phyloP scores from a whole-genome alignment of 2,888 invertebrate species.

The Synergus umbraculus region DNA sequence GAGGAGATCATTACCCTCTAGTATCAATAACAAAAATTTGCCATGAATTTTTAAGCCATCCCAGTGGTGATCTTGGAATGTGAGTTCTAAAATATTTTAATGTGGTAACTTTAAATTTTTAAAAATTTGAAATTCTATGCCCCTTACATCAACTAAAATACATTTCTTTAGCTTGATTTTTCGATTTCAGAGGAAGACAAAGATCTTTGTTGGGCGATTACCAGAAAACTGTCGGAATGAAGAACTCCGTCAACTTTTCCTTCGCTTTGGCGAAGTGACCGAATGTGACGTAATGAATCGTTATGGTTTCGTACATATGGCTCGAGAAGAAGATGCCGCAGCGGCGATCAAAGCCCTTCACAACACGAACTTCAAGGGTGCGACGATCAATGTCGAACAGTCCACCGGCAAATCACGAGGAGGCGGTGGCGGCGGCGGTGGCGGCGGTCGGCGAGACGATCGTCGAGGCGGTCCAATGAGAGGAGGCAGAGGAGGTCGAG shows the following conservation, averaged over 20 bases:
- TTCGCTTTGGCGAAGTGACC: conserved; percentile 91
- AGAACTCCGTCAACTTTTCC: conserved; percentile 90
- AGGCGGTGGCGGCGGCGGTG: conserved; percentile 79
- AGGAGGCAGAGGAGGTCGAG: conserved; percentile 78
- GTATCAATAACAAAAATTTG: too few species aligned
- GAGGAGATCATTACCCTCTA: too few species aligned
- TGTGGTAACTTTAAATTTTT: neutral
- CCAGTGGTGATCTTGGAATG: neutral
- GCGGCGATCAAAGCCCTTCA: conserved; percentile 90
- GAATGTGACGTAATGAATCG: conserved; percentile 97
- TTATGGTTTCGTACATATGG: conserved; percentile 96
- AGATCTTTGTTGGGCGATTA: conserved; percentile 96
- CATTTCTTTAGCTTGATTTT: conserved; percentile 1
- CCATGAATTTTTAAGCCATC: too few species aligned
- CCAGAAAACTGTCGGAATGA: conserved; percentile 90
- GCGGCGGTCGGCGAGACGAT: conserved; percentile 80
- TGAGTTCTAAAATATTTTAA: neutral
- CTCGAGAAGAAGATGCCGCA: conserved; percentile 88
- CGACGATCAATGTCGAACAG: conserved; percentile 90
- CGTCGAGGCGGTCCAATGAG: conserved; percentile 79
- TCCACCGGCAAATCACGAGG: conserved; percentile 87
- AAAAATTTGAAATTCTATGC: neutral
- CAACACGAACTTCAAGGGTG: conserved; percentile 90
- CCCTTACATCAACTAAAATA: neutral
- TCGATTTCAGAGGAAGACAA: conserved; percentile 82